A percentile compares a stretch with the other conserved stretches of the same genome.
Conservation (phyloP, 2,113 vertebrate genomes). For the Eulemur rufifrons region DNA sequence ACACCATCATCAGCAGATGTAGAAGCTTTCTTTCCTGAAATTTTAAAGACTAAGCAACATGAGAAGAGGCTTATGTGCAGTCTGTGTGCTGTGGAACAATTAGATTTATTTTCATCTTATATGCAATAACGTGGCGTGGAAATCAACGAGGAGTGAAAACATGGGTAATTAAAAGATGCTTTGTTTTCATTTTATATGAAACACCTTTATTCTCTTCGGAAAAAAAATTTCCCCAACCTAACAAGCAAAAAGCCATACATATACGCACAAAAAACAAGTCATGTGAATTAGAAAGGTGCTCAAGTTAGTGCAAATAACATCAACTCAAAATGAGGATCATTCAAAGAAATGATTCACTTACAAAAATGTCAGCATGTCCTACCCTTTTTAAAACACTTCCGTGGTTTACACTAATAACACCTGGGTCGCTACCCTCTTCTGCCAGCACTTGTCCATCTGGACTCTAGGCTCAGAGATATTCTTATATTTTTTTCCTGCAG, state of each 20-base stretch:
- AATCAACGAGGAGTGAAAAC: slow-evolving; percentile 49
- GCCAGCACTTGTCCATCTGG: neutral
- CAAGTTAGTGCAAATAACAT: neutral
- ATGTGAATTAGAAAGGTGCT: neutral
- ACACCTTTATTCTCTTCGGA: neutral
- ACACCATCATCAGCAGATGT: slow-evolving; percentile 68
- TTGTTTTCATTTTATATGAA: slow-evolving; percentile 54
- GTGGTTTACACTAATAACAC: neutral
- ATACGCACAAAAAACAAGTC: neutral
- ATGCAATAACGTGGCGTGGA: neutral
- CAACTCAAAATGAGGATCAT: neutral
- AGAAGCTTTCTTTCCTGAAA: neutral
- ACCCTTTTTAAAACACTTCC: neutral
- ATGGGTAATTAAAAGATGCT: slow-evolving; percentile 44
- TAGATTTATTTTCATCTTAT: slow-evolving; percentile 53
- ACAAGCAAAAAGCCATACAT: neutral
- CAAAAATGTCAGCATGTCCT: neutral
- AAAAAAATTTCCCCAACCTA: neutral
- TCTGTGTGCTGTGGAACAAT: slow-evolving; percentile 1
- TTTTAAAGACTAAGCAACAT: slow-evolving; percentile 46
- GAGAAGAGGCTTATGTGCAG: neutral
- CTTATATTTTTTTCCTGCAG: neutral
- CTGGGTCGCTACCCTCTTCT: neutral
- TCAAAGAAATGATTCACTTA: neutral
- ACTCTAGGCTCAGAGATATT: neutral